Evolutionary conservation across 92 coral and sea anemone species (phyloP).

Genomic region (Desmophyllum pertusum): DNA sequence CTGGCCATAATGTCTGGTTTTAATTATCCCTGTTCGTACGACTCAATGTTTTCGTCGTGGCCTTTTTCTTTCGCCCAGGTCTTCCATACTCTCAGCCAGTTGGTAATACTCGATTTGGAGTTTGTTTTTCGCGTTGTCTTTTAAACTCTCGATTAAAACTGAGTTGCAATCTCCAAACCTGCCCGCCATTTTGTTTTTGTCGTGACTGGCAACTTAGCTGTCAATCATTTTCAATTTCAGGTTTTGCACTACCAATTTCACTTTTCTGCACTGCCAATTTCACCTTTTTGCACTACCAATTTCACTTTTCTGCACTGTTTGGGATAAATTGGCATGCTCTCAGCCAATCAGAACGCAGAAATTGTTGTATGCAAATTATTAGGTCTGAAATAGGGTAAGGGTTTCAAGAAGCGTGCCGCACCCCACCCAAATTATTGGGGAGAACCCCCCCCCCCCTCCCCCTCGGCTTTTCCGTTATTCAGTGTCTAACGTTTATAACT

Average conservation of each 20-base stretch:
- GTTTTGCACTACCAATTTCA: slow-evolving; percentile 1
- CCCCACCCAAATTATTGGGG: too few relatives aligned
- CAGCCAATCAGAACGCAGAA: too few relatives aligned
- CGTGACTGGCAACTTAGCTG: slow-evolving; percentile 4
- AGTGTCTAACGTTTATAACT: too few relatives aligned
- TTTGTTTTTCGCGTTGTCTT: too few relatives aligned
- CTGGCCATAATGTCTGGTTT: too few relatives aligned
- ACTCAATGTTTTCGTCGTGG: not conserved
- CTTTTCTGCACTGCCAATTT: slow-evolving; percentile 3
- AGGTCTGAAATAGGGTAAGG: too few relatives aligned
- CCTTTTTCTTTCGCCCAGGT: slow-evolving; percentile 28
- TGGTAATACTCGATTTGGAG: too few relatives aligned
- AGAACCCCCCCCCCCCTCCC: too few relatives aligned
- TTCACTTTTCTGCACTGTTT: too few relatives aligned
- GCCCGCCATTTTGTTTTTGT: slow-evolving; percentile 7
- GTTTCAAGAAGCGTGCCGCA: too few relatives aligned
- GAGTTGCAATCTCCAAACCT: not conserved
- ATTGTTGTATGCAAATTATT: not conserved
- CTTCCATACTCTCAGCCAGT: slow-evolving; percentile 30
- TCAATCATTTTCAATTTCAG: slow-evolving; percentile 1
- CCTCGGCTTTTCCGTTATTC: too few relatives aligned
- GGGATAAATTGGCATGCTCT: not conserved
- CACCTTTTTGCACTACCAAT: slow-evolving; percentile 9
- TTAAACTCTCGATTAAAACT: too few relatives aligned
- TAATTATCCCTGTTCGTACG: slow-evolving; percentile 1